phyloP scores from a whole-genome alignment of 1,140 invertebrate genomes.

The Cyrtorhinus lividipennis region DNA sequence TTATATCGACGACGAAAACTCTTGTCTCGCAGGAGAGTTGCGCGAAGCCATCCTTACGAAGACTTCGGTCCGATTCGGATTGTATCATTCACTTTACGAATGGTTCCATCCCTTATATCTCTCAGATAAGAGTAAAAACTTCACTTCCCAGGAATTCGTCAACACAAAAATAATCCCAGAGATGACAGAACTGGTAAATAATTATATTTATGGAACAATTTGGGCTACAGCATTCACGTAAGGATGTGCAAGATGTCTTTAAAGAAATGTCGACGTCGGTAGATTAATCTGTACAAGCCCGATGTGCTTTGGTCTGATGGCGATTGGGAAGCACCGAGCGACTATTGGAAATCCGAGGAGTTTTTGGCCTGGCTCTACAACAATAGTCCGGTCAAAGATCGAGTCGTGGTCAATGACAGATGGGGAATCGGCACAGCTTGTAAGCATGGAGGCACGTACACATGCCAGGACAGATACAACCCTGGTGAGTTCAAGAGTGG shows the following conservation, averaged over 20 bases:
- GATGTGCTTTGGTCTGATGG: conserved; percentile 91
- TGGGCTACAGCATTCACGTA: too few relatives aligned
- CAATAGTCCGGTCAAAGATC: conserved; percentile 79
- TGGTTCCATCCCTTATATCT: conserved; percentile 82
- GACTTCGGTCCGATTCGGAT: conserved; percentile 55
- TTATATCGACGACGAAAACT: too few relatives aligned
- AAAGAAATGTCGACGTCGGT: too few relatives aligned
- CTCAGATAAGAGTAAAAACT: conserved; percentile 52
- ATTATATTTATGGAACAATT: background rate
- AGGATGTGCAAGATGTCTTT: too few relatives aligned
- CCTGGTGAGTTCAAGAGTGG: too few relatives aligned
- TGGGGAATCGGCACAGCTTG: conserved; percentile 55
- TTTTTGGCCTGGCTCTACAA: conserved; percentile 91
- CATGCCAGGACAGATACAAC: conserved; percentile 71
- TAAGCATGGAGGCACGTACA: conserved; percentile 78
- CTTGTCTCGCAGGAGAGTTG: conserved; percentile 47
- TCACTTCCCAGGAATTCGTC: conserved; percentile 48
- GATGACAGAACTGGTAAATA: conserved; percentile 48
- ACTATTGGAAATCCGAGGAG: conserved; percentile 67
- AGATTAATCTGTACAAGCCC: conserved; percentile 60
- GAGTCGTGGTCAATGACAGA: conserved; percentile 70
- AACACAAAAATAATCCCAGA: conserved; percentile 55
- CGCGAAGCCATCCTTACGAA: conserved; percentile 45
- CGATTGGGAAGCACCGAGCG: conserved; percentile 64
- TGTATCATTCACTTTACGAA: conserved; percentile 82